phyloP scores from a whole-genome alignment of 2,888 invertebrate species.

The Margaritifera margaritifera region DNA sequence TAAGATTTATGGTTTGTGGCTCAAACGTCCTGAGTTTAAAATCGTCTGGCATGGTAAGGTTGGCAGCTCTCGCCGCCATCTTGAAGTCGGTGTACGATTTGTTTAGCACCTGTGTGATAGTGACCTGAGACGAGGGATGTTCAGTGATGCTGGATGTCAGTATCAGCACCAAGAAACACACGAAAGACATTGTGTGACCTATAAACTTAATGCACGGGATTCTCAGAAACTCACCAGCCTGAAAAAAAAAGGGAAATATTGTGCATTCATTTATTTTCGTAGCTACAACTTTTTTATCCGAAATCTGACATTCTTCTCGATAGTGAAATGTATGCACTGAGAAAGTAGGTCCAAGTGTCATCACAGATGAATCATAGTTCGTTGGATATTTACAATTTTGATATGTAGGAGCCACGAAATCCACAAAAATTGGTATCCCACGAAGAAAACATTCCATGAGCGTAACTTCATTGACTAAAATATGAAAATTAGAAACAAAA shows the following conservation, averaged over 20 bases:
- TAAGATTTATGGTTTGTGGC: slow-evolving; percentile 49
- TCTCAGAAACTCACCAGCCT: slow-evolving; percentile 63
- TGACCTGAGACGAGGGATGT: slow-evolving; percentile 24
- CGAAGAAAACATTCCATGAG: no score
- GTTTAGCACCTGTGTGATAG: slow-evolving; percentile 21
- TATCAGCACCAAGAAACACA: slow-evolving; percentile 62
- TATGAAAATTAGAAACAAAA: neutral
- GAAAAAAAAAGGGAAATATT: slow-evolving; percentile 8
- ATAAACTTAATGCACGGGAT: slow-evolving; percentile 68
- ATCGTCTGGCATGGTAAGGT: slow-evolving; percentile 37
- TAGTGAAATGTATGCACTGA: no score
- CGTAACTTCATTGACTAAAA: no score
- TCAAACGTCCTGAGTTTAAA: slow-evolving; percentile 46
- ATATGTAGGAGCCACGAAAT: no score
- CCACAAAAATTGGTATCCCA: no score
- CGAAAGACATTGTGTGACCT: slow-evolving; percentile 65
- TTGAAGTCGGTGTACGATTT: slow-evolving; percentile 14
- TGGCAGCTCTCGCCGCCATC: slow-evolving; percentile 1
- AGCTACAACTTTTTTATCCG: no score
- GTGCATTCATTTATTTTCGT: neutral
- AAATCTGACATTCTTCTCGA: no score
- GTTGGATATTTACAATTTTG: no score
- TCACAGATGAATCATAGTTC: no score
- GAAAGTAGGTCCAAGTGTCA: no score
- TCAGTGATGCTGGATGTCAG: slow-evolving; percentile 56